These are phyloP conservation scores for Turdus rufiventris DNA, from an alignment of 2,113 vertebrate species.

Conservation along the genomic window DNA sequence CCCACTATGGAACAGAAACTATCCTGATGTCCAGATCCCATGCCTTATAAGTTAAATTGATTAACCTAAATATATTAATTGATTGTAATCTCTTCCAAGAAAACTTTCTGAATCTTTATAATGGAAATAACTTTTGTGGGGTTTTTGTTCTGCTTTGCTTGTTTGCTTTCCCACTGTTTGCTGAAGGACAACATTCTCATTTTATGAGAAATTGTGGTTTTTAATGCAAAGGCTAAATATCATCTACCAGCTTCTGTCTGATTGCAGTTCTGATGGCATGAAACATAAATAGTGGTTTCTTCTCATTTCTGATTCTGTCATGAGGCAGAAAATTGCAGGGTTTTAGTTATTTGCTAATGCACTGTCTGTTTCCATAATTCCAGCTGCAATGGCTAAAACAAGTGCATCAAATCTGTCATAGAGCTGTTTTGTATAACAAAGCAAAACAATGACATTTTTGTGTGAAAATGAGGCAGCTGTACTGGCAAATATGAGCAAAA, in stretches of 20 bases:
- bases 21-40: fast-evolving
- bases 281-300: not conserved
- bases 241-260: not conserved
- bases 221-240: not conserved
- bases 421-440: slow-evolving; percentile 14
- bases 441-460: not conserved
- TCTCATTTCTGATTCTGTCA: not conserved
- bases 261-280: not conserved
- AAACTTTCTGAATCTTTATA: not conserved
- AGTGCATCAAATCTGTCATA: not conserved
- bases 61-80: not conserved
- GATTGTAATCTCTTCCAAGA: not conserved
- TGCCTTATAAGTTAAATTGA: not conserved
- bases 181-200: not conserved
- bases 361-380: not conserved
- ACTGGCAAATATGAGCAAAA: not conserved
- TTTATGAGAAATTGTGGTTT: not conserved
- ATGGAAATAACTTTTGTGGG: fast-evolving
- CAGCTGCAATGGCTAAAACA: not conserved
- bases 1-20: not conserved
- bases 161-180: not conserved
- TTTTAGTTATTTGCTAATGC: not conserved
- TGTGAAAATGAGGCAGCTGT: not conserved
- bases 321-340: not conserved
- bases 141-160: not conserved